A percentile compares a stretch with the other conserved stretches of the same genome.
Conservation (phyloP, 1,140 invertebrate species). For the Adoxophyes honmai region DNA sequence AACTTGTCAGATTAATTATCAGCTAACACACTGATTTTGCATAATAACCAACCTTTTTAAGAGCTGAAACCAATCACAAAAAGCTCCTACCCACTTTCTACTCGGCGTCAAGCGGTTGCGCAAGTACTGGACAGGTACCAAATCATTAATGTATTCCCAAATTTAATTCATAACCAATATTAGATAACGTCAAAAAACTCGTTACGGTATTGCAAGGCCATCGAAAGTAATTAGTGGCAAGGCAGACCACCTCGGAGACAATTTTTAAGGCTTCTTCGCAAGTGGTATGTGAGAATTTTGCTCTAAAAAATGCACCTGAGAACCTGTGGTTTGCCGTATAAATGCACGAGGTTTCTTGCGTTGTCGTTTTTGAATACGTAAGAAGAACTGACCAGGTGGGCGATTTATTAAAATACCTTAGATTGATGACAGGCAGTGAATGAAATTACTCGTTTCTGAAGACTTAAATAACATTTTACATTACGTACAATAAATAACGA, state of each 20-base stretch:
- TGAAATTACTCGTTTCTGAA: background rate
- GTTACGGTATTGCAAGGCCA: slow-evolving; percentile 30
- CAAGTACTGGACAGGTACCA: slow-evolving; percentile 11
- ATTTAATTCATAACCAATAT: slow-evolving; percentile 36
- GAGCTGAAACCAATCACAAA: slow-evolving; percentile 30
- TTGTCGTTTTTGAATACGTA: background rate
- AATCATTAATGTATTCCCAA: slow-evolving; percentile 21
- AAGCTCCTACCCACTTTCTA: slow-evolving; percentile 29
- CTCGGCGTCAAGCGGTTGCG: slow-evolving; percentile 21
- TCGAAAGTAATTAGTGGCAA: slow-evolving; percentile 49
- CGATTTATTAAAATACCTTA: too few relatives aligned
- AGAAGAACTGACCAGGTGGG: too few relatives aligned
- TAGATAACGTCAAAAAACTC: slow-evolving; percentile 30
- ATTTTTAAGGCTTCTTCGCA: slow-evolving; percentile 48
- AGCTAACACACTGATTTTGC: slow-evolving; percentile 1
- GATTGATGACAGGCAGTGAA: too few relatives aligned
- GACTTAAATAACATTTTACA: too few relatives aligned
- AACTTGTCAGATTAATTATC: slow-evolving; percentile 6
- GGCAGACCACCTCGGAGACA: slow-evolving; percentile 47
- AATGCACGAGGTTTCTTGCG: background rate
- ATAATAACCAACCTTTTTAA: slow-evolving; percentile 27
- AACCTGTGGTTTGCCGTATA: slow-evolving; percentile 37
- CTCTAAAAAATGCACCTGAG: slow-evolving; percentile 20
- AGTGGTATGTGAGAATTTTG: slow-evolving; percentile 27
- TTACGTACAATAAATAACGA: too few relatives aligned